These are phyloP conservation scores for Fabriciana adippe DNA, from an alignment of 2,888 invertebrate species.

Conservation along the genomic window DNA sequence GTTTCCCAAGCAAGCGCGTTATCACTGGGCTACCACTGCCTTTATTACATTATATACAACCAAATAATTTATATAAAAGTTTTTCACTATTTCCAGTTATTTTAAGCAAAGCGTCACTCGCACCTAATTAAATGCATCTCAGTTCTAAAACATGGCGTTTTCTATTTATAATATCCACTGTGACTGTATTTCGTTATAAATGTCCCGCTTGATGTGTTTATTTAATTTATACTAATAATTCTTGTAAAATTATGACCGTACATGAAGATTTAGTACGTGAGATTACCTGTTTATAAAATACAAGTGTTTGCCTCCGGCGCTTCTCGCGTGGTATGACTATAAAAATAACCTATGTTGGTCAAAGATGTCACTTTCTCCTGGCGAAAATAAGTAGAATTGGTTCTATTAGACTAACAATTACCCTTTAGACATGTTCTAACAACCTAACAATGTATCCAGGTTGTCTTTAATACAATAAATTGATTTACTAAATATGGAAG, in stretches of 20 bases:
- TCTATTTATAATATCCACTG: constrained; percentile 65
- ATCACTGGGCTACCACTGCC: too few relatives aligned
- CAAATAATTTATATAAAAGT: neutral
- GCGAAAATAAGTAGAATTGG: too few relatives aligned
- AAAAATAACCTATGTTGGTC: too few relatives aligned
- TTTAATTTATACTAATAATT: constrained; percentile 79
- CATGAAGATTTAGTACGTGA: constrained; percentile 72
- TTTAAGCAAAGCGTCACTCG: constrained; percentile 19
- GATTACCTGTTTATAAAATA: constrained; percentile 70
- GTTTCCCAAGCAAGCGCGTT: too few relatives aligned
- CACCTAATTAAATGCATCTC: constrained; percentile 36
- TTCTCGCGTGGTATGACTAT: too few relatives aligned
- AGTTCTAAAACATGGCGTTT: constrained; percentile 29
- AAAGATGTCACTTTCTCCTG: too few relatives aligned
- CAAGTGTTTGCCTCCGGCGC: constrained; percentile 16
- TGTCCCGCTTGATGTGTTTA: constrained; percentile 75
- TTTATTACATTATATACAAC: neutral
- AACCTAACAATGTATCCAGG: too few relatives aligned
- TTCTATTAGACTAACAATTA: too few relatives aligned
- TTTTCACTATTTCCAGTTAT: constrained; percentile 10
- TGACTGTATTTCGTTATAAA: constrained; percentile 68
- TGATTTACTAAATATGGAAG: too few relatives aligned
- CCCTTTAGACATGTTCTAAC: too few relatives aligned
- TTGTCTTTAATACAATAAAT: too few relatives aligned
- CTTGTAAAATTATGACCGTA: constrained; percentile 75